These are phyloP conservation scores for Sebastiscus tertius DNA, from an alignment of 2,797 vertebrate species.

Conservation along the genomic window DNA sequence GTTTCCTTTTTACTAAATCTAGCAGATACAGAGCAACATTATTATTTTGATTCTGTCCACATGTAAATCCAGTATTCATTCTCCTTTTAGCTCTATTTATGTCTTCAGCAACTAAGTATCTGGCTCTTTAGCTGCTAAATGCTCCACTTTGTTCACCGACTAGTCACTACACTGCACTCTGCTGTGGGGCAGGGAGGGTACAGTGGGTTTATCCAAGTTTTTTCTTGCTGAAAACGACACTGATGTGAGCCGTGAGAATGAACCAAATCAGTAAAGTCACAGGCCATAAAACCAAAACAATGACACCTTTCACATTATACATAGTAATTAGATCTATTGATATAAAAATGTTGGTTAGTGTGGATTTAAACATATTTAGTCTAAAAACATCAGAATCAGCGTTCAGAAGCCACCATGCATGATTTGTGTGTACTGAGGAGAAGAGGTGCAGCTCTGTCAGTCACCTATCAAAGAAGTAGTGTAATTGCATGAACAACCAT, in stretches of 20 bases:
- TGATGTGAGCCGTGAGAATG: background rate
- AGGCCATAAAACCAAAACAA: too few species aligned
- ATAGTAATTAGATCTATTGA: fast-evolving
- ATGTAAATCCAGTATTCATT: background rate
- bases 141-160: background rate
- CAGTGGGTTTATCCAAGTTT: background rate
- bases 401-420: background rate
- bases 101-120: background rate
- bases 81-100: background rate
- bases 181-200: too few species aligned
- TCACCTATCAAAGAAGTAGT: background rate
- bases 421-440: background rate
- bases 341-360: background rate
- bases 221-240: background rate
- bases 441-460: background rate
- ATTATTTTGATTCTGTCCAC: background rate
- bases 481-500: background rate
- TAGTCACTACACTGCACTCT: background rate
- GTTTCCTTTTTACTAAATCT: background rate
- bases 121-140: background rate
- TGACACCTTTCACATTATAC: too few species aligned
- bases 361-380: background rate
- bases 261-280: too few species aligned
- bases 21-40: background rate
- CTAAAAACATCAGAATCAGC: background rate